Evolutionary conservation across 2,888 invertebrate genomes (phyloP).

Genomic region (Cepaea hortensis): DNA sequence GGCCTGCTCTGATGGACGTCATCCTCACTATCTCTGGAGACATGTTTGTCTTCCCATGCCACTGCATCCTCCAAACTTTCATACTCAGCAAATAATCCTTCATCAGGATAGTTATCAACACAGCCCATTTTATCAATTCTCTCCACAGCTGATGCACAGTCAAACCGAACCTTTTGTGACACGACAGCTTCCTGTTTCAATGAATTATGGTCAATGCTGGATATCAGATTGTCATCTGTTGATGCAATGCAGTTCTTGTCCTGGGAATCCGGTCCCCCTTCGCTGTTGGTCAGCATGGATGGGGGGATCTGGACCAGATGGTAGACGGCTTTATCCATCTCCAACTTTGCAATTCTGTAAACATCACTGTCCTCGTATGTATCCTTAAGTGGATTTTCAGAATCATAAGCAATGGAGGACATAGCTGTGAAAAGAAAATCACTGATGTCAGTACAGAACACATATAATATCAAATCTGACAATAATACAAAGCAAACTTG

Average conservation of each 20-base stretch:
- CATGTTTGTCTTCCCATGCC: neutral
- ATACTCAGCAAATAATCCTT: neutral
- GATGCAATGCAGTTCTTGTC: too few relatives aligned
- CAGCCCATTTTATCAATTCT: conserved; percentile 33
- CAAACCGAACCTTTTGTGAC: neutral
- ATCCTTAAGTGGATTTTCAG: conserved; percentile 6
- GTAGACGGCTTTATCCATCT: neutral
- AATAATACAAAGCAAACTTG: neutral
- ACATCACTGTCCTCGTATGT: conserved; percentile 15
- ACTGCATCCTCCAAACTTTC: conserved; percentile 10
- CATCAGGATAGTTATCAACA: neutral
- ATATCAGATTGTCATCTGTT: too few relatives aligned
- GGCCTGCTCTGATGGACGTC: neutral
- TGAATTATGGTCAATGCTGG: neutral
- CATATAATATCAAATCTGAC: neutral
- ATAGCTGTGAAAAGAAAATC: neutral
- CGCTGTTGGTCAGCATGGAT: neutral
- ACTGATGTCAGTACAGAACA: neutral
- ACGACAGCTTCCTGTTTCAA: too few relatives aligned
- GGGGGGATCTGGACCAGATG: neutral
- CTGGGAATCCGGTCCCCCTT: neutral
- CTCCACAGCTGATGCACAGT: conserved; percentile 30
- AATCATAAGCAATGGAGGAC: neutral
- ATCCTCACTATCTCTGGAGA: neutral
- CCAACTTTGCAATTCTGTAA: neutral